Evolutionary conservation across 2,797 vertebrate genomes (phyloP), one percentile per base, ranked within the genome.

Genomic region (Centropyge bicolor): DNA sequence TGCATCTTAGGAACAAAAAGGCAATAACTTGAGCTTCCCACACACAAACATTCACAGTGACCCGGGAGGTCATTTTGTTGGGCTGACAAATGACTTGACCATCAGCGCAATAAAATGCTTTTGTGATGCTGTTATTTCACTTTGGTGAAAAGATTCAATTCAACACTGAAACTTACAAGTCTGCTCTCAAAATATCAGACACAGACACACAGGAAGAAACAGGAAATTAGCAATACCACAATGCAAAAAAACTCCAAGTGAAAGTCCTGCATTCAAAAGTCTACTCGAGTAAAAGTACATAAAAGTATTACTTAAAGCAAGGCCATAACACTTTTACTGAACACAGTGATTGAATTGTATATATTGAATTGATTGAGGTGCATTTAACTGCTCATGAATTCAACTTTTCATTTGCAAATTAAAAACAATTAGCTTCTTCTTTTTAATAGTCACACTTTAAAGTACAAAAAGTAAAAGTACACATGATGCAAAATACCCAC

Each of bases 1-100:
- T 52, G 70, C 61, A 82, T 78, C 66, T 63, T 24, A 59, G 64
- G 73, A 83, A 87, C 78, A 91, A 85, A 82, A 78, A 55, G 71
- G 70, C 45, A 61, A 80, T 79, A 76, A 82, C 66, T 61, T 52
- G 14, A 12, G 77, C 81, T 79, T 69, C 81, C 31, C 17, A 46
- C 60, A 83, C 73, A 82, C 70, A 71, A 76, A 36, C 56, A 43
- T 31, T 56, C 61, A 48, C 43, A 62, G 43, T 66, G 48, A 57
- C 72, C 56, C 24, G 2, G 24, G 65, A 81, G 68, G 75, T 81
- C 0, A 20, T 82, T 80, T 70, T 74, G 31, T 70, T 48, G 11
- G 6, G 31, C 45, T 27, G 62, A 82, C 73, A 84, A 76, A 88
- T 67, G 51, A 57, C 60, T 82, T 43, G 57, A 81, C 76, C 45